phyloP scores from a whole-genome alignment of 2,797 vertebrate species.

The Potorous gilbertii region DNA sequence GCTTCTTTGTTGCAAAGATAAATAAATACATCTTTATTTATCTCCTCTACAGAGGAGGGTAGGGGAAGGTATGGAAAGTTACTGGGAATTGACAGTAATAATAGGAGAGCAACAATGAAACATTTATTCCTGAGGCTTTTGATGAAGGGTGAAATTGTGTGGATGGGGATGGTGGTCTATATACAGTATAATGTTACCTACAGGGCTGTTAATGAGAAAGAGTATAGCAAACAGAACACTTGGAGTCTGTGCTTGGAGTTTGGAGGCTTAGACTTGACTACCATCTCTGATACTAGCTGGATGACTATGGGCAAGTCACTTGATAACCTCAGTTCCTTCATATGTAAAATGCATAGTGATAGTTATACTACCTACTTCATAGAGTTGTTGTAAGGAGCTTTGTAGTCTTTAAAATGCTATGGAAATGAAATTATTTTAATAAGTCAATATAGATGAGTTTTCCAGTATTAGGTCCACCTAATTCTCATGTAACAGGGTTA shows the following conservation, averaged over 20 bases:
- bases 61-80: background rate
- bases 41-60: background rate
- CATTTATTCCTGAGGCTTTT: background rate
- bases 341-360: background rate
- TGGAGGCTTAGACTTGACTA: background rate
- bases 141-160: background rate
- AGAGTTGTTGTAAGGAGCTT: background rate
- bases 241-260: background rate
- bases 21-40: background rate
- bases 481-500: background rate
- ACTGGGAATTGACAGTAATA: background rate
- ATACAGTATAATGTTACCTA: background rate
- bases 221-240: background rate
- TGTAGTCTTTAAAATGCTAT: background rate
- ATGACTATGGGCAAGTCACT: background rate
- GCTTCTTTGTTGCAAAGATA: background rate
- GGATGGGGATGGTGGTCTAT: background rate
- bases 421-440: background rate
- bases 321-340: no score
- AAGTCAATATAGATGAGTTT: background rate
- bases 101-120: background rate
- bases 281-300: background rate
- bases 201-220: background rate
- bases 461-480: background rate
- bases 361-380: background rate